Conservation (phyloP, 2,113 vertebrate genomes). For the Channa argus region DNA sequence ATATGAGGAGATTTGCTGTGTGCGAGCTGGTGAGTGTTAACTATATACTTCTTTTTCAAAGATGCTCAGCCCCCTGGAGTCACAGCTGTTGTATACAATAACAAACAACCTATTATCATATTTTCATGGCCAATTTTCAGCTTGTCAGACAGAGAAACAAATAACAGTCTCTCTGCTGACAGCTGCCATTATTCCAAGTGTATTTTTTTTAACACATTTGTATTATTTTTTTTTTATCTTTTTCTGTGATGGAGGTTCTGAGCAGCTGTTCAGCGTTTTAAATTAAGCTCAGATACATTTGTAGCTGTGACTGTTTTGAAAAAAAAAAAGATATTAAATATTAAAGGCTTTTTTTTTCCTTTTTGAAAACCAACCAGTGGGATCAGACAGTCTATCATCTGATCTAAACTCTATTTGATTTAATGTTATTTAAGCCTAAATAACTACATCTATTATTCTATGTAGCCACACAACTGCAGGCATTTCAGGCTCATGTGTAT, state of each 20-base stretch:
- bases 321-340: not conserved
- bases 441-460: constrained; percentile 26
- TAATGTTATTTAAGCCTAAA: not conserved
- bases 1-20: constrained; percentile 33
- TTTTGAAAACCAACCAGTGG: not conserved
- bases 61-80: constrained; percentile 40
- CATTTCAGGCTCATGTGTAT: constrained; percentile 8
- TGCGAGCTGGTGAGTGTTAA: constrained; percentile 38
- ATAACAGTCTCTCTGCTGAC: constrained; percentile 29
- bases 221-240: not conserved
- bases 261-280: not conserved
- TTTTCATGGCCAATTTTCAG: constrained; percentile 47
- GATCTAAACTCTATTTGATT: constrained; percentile 2
- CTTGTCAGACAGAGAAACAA: constrained; percentile 44
- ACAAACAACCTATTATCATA: constrained; percentile 59
- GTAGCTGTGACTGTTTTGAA: not conserved
- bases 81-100: constrained; percentile 57
- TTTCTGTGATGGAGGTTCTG: not conserved
- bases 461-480: constrained; percentile 19
- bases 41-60: constrained; percentile 32
- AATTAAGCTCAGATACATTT: not conserved
- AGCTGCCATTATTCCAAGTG: constrained; percentile 19
- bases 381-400: not conserved
- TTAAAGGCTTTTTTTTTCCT: not conserved
- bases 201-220: constrained; percentile 12